Base-by-base conservation (phyloP, 2,888 invertebrate species). In the Aplocera efformata region DNA sequence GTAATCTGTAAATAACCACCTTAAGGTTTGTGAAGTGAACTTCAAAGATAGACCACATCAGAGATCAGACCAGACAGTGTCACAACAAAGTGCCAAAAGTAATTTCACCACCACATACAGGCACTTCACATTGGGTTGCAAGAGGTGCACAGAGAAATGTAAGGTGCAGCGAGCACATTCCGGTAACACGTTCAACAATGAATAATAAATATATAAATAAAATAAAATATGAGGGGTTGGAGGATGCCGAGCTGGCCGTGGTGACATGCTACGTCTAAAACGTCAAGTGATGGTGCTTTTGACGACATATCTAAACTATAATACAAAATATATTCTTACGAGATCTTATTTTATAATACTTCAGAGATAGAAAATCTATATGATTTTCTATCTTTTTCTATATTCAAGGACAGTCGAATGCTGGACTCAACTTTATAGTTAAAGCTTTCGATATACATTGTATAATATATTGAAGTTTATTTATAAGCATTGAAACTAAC, bases 161-260 rank as follows among this genome's bases (percentile, higher is more conserved):
- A 65, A 65, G 71, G 81, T 83, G 84, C 79, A 74, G 74, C 56
- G 62, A 43, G 30, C 31, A 65, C 61, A 46, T 62, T 69, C 32
- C 30, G 11, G 9, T 33, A 43, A 10, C 43, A 46, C 24, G 32
- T 50, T 44, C 37, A 34, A 53, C 45, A 50, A 54, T 48, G 45
- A 52, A 36, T 33, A 32, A 39, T 13, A 30, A 40, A 50, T 35
- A 77, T 71, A 78, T 36, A 76, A 70, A 79, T 22, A 75, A 69
- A 79, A 74, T 63, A 65, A 55, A 60, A 69, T 73, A 82, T 80
- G 82, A 77, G 81, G 88, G 89, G 89, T 90, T 90, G 90, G 90
- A 90, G 90, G 89, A 88, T 78, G 86, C 89, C 89, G 88, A 79
- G 80, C 78, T 76, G 84, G 83, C 82, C 69, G 73, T 72, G 79